Evolutionary conservation across 2,797 vertebrate species (phyloP).

Genomic region (Sebastes diploproa): DNA sequence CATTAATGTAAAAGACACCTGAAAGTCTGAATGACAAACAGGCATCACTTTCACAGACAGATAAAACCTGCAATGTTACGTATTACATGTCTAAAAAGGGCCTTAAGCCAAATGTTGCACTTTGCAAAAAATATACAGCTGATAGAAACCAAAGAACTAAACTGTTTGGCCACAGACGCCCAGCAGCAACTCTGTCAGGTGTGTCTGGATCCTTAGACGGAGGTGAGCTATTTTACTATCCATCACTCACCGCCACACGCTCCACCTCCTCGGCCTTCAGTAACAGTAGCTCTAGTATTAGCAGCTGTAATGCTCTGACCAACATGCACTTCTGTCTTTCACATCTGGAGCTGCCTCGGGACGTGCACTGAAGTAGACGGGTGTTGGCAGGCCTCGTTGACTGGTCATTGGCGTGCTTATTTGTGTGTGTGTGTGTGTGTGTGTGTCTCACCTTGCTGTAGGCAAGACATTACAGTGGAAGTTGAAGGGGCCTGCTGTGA

Average conservation of each 20-base stretch:
- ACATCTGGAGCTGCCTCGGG: conserved; percentile 62
- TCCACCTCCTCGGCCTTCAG: conserved; percentile 2
- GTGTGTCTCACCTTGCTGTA: conserved; percentile 61
- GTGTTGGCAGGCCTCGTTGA: conserved; percentile 58
- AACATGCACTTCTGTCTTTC: conserved; percentile 46
- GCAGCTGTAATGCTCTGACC: conserved; percentile 40
- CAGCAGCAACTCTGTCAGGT: not conserved
- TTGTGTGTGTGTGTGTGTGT: not conserved
- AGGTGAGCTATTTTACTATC: conserved; percentile 25
- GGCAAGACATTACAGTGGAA: conserved; percentile 38
- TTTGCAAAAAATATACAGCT: too few species aligned
- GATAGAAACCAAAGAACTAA: not conserved
- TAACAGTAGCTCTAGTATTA: conserved; percentile 33
- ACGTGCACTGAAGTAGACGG: conserved; percentile 48
- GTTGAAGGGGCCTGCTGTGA: conserved; percentile 31
- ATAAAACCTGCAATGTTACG: not conserved
- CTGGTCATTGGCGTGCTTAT: conserved; percentile 26
- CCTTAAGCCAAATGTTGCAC: not conserved
- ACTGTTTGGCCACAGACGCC: not conserved
- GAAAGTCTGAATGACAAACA: not conserved
- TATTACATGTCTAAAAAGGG: not conserved
- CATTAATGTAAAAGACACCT: not conserved
- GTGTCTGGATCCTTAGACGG: not conserved
- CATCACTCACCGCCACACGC: not conserved
- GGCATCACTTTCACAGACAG: not conserved